Evolutionary conservation across 2,113 vertebrate species (phyloP), one percentile per base, ranked within the genome.

Genomic region (Podocnemis expansa): DNA sequence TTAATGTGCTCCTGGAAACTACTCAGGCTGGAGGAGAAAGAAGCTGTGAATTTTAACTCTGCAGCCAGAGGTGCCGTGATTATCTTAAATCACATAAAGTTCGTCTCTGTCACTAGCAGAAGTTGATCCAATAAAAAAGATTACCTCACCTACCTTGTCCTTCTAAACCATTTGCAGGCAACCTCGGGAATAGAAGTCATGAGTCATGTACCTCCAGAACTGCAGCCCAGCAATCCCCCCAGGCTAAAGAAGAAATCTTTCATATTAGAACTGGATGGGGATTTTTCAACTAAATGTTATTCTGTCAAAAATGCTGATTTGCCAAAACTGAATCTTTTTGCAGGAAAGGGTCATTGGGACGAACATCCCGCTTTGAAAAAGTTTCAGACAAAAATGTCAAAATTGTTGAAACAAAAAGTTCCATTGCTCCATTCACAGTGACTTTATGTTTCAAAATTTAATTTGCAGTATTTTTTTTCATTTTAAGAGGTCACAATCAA

Each of bases 1-100:
- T 93, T 19, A 56, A 25, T n/a, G 21, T 41, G 63, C 47, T 76
- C 78, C 88, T 93, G 89, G 91, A 95, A 91, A 89, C 52, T 78
- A 25, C 12, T 87, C 92, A 34, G 17, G 56, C 43, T 41, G 90
- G 38, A 90, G 80, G 24, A 55, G 43, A 91, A 90, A 95, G 94
- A 87, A 70, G 87, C 63, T 31, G 89, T 45, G 67, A 80, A n/a
- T 84, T 84, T 78, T 67, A 94, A 93, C 11, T 80, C 73, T n/a
- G 76, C 80, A 94, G 70, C 38, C 54, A 82, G 52, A 82, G 55
- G 55, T n/a, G 70, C 45, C 38, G 52, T n/a, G 49, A 45, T 85
- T 6, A 0, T 45, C 93, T 89, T 91, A 93, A 92, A 93, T 8
- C 38, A 67, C 8, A 38, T 21, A 34, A n/a, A 67, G 63, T 67